Percentiles rank a stretch among this genome's conserved stretches.
Conservation (phyloP, 2,113 vertebrate species). For the Crotalus viridis region DNA sequence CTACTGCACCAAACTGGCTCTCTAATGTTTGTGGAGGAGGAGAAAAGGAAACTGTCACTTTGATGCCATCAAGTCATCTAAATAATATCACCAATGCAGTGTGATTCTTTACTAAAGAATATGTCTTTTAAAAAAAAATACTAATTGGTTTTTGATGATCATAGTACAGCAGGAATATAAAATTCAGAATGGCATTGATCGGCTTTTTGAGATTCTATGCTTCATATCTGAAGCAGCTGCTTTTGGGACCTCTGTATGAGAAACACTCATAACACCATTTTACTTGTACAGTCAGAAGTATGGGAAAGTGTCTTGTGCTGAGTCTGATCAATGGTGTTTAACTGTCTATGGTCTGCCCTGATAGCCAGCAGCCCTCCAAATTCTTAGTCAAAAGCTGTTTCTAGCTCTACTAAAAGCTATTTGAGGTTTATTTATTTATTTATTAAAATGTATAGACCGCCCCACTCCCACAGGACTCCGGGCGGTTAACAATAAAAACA, state of each 20-base stretch:
- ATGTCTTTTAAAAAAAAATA: neutral
- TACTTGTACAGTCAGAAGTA: neutral
- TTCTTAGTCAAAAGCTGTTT: neutral
- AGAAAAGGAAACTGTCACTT: neutral
- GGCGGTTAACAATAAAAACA: no score
- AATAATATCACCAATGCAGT: neutral
- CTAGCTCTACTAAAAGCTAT: neutral
- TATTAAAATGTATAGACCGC: no score
- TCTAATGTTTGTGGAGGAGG: neutral
- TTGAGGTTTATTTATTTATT: no score
- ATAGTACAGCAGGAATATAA: neutral
- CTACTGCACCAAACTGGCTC: neutral
- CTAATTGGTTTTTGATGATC: neutral
- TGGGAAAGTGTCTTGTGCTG: neutral
- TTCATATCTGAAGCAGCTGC: neutral
- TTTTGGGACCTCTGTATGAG: neutral
- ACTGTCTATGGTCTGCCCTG: neutral
- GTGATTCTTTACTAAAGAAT: neutral
- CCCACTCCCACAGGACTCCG: no score
- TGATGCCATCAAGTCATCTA: neutral
- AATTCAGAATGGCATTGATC: neutral
- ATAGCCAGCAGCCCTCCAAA: neutral
- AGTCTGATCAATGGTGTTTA: neutral
- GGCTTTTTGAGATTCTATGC: neutral
- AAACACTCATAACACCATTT: neutral